These are phyloP conservation scores for Conistra vaccinii DNA, from an alignment of 2,888 invertebrate species.

Conservation along the genomic window DNA sequence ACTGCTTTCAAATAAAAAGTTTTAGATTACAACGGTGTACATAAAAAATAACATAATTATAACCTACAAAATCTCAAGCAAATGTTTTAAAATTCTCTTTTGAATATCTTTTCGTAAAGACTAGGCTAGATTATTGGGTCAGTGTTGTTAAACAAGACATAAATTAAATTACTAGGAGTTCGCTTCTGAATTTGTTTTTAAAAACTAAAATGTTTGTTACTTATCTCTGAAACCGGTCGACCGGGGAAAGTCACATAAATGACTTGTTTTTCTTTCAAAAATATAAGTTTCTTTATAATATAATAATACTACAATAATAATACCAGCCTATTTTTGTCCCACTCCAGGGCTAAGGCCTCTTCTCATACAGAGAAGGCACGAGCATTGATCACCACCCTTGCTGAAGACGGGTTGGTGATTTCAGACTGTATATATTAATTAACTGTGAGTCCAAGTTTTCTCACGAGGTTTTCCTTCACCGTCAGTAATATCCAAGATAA, in stretches of 20 bases:
- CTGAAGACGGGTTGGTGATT: neutral
- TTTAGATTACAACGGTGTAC: neutral
- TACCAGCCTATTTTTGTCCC: neutral
- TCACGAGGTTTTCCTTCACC: neutral
- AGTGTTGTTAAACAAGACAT: constrained; percentile 22
- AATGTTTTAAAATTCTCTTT: constrained; percentile 9
- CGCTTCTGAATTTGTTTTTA: constrained; percentile 29
- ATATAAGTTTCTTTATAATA: neutral
- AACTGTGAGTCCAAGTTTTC: neutral
- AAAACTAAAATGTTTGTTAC: constrained; percentile 18
- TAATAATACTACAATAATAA: neutral
- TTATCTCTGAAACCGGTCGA: constrained; percentile 4
- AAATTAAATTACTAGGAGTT: constrained; percentile 21
- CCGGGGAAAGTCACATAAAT: neutral
- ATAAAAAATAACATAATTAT: neutral
- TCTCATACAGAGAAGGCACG: neutral
- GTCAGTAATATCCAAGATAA: neutral
- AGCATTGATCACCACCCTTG: neutral
- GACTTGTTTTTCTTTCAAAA: neutral
- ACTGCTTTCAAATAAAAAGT: neutral
- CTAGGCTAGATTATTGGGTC: constrained; percentile 6
- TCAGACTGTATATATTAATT: neutral
- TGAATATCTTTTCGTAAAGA: neutral
- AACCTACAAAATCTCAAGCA: neutral
- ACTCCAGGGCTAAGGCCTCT: neutral